Conservation (phyloP, 1,140 invertebrate species). For the Trinorchestia longiramus region DNA sequence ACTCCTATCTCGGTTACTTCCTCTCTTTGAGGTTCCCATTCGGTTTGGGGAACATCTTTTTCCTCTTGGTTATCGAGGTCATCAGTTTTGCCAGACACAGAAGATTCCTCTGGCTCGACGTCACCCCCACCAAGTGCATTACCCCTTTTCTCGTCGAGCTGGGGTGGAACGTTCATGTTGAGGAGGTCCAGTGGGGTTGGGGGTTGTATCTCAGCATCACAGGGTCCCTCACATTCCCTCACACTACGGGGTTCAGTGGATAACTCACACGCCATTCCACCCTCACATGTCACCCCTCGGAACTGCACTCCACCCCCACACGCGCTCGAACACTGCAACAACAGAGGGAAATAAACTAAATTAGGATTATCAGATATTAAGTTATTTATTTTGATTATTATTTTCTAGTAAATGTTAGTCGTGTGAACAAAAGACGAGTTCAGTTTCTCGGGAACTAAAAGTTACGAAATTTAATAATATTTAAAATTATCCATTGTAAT, state of each 20-base stretch:
- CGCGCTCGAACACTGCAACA: constrained; percentile 68
- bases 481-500: too few species aligned
- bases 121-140: neutral
- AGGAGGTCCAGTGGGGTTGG: neutral
- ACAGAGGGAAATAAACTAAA: too few species aligned
- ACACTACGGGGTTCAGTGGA: constrained; percentile 67
- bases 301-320: constrained; percentile 69
- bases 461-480: too few species aligned
- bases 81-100: too few species aligned
- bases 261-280: constrained; percentile 68
- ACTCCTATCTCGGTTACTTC: neutral
- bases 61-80: too few species aligned
- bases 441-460: too few species aligned
- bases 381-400: too few species aligned
- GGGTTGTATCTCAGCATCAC: constrained; percentile 21
- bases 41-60: neutral
- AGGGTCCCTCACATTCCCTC: constrained; percentile 66
- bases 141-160: neutral
- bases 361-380: too few species aligned
- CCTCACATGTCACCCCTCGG: constrained; percentile 69
- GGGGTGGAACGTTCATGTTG: constrained; percentile 31
- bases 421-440: too few species aligned
- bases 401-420: too few species aligned
- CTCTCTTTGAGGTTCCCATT: neutral
- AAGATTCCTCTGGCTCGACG: neutral